Evolutionary conservation across 2,888 invertebrate genomes (phyloP), one percentile per base, ranked within the genome.

Genomic region (Eupeodes latifasciatus): DNA sequence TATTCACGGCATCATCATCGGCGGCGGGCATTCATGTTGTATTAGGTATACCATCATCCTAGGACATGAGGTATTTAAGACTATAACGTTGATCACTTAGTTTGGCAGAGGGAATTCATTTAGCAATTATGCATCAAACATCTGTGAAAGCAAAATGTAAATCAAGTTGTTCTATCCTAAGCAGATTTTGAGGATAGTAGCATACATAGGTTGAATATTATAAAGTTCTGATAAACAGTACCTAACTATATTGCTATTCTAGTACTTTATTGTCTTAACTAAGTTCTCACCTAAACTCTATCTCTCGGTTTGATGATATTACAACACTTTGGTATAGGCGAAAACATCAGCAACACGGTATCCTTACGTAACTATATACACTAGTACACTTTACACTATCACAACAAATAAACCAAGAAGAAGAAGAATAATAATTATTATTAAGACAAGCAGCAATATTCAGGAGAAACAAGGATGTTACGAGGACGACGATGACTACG

Each of bases 201-300:
- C 0, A 47, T 47, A 12, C 0, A 47, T 47, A 12, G 10, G 10
- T 47, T 4, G 19, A 34, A 9, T 14, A 36, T 59, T 14, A 27
- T 27, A 59, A 6, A 14, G 14, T 59, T 59, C 36, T 14, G 59
- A 49, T 40, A 66, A 47, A 49, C 14, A 66, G 47, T 19, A 40
- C 5, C 40, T 40, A 64, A 12, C 6, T 27, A 47, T 5, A 16
- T 1, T 64, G 27, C 27, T 66, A 27, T 51, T 40, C 34, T 44
- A 49, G 47, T 67, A 7, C 40, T 59, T 53, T 49, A 62, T 77
- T 69, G 72, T 61, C 64, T 14, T 16, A 74, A 82, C 77, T 85
- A 74, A 81, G 74, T 85, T 85, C 74, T 81, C 81, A 78, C 81
- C 85, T 81, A 57, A 74, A 75, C 16, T 82, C 61, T 81, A 2